Evolutionary conservation across 2,113 vertebrate genomes (phyloP).

Genomic region (Tretioscincus oriximinensis): DNA sequence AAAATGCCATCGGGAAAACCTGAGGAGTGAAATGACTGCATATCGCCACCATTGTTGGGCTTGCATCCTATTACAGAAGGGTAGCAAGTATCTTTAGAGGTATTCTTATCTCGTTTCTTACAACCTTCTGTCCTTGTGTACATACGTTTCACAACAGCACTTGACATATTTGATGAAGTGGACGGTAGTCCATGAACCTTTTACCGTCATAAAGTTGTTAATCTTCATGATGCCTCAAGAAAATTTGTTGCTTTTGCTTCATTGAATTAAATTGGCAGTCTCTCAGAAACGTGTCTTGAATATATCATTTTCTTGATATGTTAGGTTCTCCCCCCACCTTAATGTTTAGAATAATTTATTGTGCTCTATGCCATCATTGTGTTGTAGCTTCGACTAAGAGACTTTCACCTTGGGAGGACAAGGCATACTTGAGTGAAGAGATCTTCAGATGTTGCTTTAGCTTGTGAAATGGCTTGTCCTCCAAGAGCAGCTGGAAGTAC

Average conservation of each 20-base stretch:
- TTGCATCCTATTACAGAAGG: too few relatives aligned
- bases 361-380: not conserved
- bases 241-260: not conserved
- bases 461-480: not conserved
- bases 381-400: not conserved
- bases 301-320: not conserved
- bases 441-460: not conserved
- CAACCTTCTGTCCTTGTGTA: not conserved
- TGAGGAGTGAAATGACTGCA: too few relatives aligned
- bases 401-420: not conserved
- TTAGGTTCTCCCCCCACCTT: not conserved
- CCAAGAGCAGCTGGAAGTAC: not conserved
- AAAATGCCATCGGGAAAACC: too few relatives aligned
- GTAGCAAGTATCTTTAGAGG: too few relatives aligned
- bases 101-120: too few relatives aligned
- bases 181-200: not conserved
- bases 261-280: not conserved
- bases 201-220: not conserved
- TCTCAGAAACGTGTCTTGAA: not conserved
- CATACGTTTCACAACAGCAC: not conserved
- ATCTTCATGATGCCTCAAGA: not conserved
- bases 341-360: not conserved
- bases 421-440: not conserved
- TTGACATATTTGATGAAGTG: too few relatives aligned
- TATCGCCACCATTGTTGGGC: too few relatives aligned